Percentiles rank a stretch among this genome's conserved stretches.
These are phyloP conservation scores for Coelogynopora nodosa DNA, from an alignment of 2,888 invertebrate species.

Conservation along the genomic window DNA sequence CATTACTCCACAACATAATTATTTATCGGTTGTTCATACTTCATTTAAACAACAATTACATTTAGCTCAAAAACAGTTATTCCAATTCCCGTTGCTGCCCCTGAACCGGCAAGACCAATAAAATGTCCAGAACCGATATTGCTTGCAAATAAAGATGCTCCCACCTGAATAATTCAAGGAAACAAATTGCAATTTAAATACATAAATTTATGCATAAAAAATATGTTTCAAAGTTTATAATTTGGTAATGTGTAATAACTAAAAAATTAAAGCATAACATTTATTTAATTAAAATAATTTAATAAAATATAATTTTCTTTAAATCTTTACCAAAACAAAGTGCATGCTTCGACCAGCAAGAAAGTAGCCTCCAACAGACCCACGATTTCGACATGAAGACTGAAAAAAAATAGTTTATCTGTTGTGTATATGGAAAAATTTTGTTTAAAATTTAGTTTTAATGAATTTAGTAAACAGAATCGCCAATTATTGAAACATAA, in stretches of 20 bases:
- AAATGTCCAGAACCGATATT: slow-evolving; percentile 64
- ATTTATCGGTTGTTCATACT: no score
- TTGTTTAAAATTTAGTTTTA: no score
- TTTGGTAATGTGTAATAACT: neutral
- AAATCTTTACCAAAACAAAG: slow-evolving; percentile 64
- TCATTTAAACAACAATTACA: no score
- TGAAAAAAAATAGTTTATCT: no score
- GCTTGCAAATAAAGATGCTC: slow-evolving; percentile 63
- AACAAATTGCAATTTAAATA: no score
- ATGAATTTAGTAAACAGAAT: no score
- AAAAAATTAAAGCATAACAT: no score
- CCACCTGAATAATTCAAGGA: slow-evolving; percentile 56
- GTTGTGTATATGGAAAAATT: no score
- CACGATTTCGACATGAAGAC: slow-evolving; percentile 60
- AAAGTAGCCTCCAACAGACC: slow-evolving; percentile 63
- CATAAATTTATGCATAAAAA: neutral
- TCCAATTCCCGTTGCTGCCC: slow-evolving; percentile 61
- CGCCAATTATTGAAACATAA: no score
- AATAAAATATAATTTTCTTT: no score
- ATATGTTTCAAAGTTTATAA: neutral
- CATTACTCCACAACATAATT: no score
- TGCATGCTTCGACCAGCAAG: slow-evolving; percentile 64
- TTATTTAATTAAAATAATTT: no score
- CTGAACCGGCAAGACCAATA: slow-evolving; percentile 63
- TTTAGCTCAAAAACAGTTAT: slow-evolving; percentile 62